Percentiles rank a stretch among this genome's conserved stretches.
Evolutionary conservation across 2,113 vertebrate genomes (phyloP).

Genomic region (Helogale parvula): DNA sequence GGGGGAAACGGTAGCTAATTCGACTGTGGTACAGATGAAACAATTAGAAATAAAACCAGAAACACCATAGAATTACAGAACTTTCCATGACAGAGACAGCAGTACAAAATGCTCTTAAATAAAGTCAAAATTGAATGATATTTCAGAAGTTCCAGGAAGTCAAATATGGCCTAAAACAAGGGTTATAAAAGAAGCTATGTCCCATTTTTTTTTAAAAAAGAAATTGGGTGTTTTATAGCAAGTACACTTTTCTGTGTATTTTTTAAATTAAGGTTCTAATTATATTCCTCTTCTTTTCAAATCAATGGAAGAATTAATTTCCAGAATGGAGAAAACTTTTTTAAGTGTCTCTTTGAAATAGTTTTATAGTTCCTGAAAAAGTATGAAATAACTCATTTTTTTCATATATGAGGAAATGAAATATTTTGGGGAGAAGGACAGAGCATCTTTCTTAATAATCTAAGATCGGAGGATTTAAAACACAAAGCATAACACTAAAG

Average conservation of each 20-base stretch:
- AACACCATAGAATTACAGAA: constrained; percentile 89
- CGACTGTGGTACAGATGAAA: constrained; percentile 93
- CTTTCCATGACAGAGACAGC: constrained; percentile 90
- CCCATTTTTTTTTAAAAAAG: constrained; percentile 61
- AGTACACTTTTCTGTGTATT: not conserved
- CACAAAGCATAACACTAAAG: constrained; percentile 67
- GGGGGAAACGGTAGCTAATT: constrained; percentile 92
- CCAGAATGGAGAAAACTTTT: constrained; percentile 72
- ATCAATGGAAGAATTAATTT: constrained; percentile 73
- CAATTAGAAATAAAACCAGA: constrained; percentile 83
- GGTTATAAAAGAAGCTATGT: constrained; percentile 79
- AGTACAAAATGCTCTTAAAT: constrained; percentile 92
- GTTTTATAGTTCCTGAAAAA: constrained; percentile 51
- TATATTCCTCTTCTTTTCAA: constrained; percentile 76
- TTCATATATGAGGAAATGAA: constrained; percentile 62
- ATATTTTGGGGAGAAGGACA: constrained; percentile 70
- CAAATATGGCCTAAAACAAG: constrained; percentile 84
- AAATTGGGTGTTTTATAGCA: constrained; percentile 49
- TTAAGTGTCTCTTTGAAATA: constrained; percentile 72
- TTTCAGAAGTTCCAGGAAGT: constrained; percentile 86
- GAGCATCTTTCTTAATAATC: constrained; percentile 74
- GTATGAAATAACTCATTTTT: constrained; percentile 55
- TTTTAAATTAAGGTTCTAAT: constrained; percentile 68
- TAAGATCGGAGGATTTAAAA: constrained; percentile 64
- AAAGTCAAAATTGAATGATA: constrained; percentile 88